Conservation (phyloP, 2,113 vertebrate species). For the Murina feae region DNA sequence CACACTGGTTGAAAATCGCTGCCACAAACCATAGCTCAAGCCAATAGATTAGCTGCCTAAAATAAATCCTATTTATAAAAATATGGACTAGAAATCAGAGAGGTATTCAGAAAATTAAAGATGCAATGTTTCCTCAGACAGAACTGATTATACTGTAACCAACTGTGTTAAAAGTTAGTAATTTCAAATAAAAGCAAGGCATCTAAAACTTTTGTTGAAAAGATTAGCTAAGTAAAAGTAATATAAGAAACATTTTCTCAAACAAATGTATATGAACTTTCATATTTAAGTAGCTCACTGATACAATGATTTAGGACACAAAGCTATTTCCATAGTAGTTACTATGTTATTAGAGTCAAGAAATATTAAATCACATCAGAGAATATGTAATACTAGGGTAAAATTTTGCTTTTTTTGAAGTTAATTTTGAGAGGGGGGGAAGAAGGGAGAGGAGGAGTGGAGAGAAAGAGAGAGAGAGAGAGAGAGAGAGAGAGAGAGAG, state of each 20-base stretch:
- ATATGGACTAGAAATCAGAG: not conserved
- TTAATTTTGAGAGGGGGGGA: not conserved
- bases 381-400: not conserved
- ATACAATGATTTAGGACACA: not conserved
- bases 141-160: not conserved
- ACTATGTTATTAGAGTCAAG: not conserved
- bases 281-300: not conserved
- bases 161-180: not conserved
- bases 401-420: not conserved
- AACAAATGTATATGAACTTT: conserved; percentile 21
- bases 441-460: not conserved
- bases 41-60: not conserved
- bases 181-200: conserved; percentile 25
- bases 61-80: conserved; percentile 19
- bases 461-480: too few relatives aligned
- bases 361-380: not conserved
- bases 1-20: not conserved
- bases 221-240: not conserved
- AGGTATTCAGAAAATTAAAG: conserved; percentile 11
- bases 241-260: not conserved
- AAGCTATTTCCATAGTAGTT: not conserved
- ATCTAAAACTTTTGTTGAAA: not conserved
- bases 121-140: not conserved
- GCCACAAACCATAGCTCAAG: not conserved
- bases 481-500: not conserved